Evolutionary conservation across 1,140 invertebrate genomes (phyloP).

Genomic region (Frieseomelitta varia): DNA sequence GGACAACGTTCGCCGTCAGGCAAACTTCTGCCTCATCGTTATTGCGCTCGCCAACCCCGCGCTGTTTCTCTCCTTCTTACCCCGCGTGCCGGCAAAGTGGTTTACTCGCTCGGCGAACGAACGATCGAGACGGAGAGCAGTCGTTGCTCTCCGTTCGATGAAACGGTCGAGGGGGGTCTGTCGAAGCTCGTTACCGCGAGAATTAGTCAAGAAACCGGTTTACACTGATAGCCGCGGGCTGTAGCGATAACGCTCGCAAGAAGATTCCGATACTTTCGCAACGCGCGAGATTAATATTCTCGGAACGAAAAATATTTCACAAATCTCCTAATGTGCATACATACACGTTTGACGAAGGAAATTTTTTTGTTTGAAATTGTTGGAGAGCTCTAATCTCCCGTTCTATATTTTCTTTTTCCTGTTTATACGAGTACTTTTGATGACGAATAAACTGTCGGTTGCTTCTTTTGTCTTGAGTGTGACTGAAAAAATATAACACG

Average conservation of each 20-base stretch:
- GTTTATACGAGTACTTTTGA: too few species aligned
- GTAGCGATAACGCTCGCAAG: neutral
- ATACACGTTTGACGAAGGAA: neutral
- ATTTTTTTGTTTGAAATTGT: neutral
- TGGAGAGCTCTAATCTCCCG: too few species aligned
- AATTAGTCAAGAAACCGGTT: conserved; percentile 20
- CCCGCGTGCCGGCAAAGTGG: neutral
- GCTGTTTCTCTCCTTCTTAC: too few species aligned
- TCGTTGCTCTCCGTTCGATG: neutral
- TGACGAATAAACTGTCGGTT: too few species aligned
- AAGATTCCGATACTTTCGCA: neutral
- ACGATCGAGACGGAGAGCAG: neutral
- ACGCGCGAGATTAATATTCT: too few species aligned
- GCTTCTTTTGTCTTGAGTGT: too few species aligned
- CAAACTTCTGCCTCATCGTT: neutral
- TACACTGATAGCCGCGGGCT: neutral
- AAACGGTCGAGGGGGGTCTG: neutral
- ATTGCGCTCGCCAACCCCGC: neutral
- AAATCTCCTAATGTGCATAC: neutral
- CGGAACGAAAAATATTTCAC: neutral
- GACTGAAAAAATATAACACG: too few species aligned
- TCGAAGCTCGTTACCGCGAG: neutral
- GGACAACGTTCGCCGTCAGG: neutral
- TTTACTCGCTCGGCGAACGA: neutral
- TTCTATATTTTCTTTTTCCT: too few species aligned